These are phyloP conservation scores for Cotesia vestalis DNA, from an alignment of 1,140 invertebrate species.

Conservation along the genomic window DNA sequence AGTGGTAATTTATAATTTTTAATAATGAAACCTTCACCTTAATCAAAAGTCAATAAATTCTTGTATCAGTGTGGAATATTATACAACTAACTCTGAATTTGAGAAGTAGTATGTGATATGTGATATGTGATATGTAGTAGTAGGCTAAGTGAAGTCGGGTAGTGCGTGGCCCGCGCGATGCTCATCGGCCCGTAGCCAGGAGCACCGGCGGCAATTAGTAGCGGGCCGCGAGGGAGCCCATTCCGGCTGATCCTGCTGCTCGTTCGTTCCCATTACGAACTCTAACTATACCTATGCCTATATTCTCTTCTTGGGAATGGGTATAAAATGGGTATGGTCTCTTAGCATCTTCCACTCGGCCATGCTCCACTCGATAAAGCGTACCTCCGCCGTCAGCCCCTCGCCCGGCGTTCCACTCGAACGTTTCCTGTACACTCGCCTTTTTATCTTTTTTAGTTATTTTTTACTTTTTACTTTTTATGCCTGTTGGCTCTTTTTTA, in stretches of 20 bases:
- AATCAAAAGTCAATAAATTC: too few relatives aligned
- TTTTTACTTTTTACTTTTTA: conserved; percentile 38
- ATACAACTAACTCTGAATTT: too few relatives aligned
- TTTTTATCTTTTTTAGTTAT: conserved; percentile 25
- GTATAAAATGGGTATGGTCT: too few relatives aligned
- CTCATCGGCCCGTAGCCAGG: conserved; percentile 63
- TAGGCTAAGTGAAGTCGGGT: conserved; percentile 2
- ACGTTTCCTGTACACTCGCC: conserved; percentile 29
- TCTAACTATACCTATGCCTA: conserved; percentile 34
- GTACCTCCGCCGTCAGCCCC: conserved; percentile 53
- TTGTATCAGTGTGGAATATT: too few relatives aligned
- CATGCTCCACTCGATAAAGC: conserved; percentile 55
- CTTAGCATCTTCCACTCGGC: conserved; percentile 26
- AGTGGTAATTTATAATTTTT: too few relatives aligned
- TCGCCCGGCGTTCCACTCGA: conserved; percentile 52
- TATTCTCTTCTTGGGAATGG: too few relatives aligned
- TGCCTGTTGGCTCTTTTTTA: conserved; percentile 34
- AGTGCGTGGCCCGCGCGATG: conserved; percentile 56
- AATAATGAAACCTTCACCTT: too few relatives aligned
- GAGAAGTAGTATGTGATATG: too few relatives aligned
- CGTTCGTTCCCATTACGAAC: conserved; percentile 44
- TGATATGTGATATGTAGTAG: not conserved
- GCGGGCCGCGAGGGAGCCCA: conserved; percentile 62
- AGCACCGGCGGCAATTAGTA: conserved; percentile 66
- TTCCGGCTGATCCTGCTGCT: conserved; percentile 43